Base-by-base conservation (phyloP, 2,888 invertebrate genomes). In the Sphaeridia pumilis region DNA sequence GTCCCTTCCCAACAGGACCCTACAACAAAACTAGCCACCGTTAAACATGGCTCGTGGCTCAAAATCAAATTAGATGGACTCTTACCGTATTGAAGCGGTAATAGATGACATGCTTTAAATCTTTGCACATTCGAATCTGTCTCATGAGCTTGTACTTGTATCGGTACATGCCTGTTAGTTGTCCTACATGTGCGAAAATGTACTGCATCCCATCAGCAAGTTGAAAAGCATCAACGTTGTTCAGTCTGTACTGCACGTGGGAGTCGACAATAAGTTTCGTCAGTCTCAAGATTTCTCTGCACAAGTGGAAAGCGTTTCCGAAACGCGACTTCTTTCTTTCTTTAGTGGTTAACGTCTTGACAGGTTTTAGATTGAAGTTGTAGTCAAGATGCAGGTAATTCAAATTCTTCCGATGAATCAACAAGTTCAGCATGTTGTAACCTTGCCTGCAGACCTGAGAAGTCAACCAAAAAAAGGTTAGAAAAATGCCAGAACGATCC, bases 111-210 rank as follows among this genome's bases (percentile, higher is more conserved):
- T 99, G 98, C 70, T 99, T 99, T 66, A 99, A 75, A 75, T 99
- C 98, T 73, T 99, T 99, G 78, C 98, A 99, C 98, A 99, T 99
- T 47, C 98, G 77, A 65, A 98, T 97, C 74, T 97, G 97, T 68
- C 93, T 78, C 95, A 97, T 97, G 51, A 97, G 76, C 71, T 97
- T 97, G 74, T 97, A 97, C 69, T 93, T 93, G 76, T 97, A 97
- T 26, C 98, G 79, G 75, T 98, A 98, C 98, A 98, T 98, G 70
- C 98, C 98, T 0, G 98, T 99, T 55, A 99, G 75, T 71, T 99
- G 98, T 1, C 98, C 98, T 7, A 99, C 97, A 69, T 99, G 98
- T 1, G 98, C 93, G 71, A 99, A 99, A 58, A 98, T 92, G 71
- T 99, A 99, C 72, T 99, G 98, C 35, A 99, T 74, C 10, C 98